Conservation (phyloP, 64 coral and sea anemone species). For the Stichodactyla helianthus region DNA sequence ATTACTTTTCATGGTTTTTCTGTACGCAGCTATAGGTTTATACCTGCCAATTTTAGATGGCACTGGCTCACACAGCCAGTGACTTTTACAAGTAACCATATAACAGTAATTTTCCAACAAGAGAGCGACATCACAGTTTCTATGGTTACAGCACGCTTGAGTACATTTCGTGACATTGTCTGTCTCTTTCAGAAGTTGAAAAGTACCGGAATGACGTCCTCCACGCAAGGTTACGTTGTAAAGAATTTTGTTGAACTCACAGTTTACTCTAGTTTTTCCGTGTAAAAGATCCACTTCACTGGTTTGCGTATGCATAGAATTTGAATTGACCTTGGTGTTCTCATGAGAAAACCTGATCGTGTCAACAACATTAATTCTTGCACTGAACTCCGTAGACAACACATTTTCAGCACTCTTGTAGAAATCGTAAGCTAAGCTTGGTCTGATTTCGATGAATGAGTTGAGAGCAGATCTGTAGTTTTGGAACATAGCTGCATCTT, state of each 20-base stretch:
- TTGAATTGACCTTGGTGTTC: neutral
- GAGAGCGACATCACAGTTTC: constrained; percentile 36
- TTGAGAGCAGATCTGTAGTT: neutral
- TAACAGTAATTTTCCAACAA: constrained; percentile 42
- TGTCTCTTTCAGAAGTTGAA: neutral
- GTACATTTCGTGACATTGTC: constrained; percentile 15
- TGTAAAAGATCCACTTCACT: neutral
- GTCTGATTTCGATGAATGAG: neutral
- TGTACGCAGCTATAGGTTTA: constrained; percentile 1
- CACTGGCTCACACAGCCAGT: constrained; percentile 34
- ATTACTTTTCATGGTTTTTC: neutral
- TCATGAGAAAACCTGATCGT: neutral
- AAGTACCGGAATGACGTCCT: constrained; percentile 35
- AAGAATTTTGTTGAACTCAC: constrained; percentile 11
- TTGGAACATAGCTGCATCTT: neutral
- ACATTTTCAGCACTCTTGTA: neutral
- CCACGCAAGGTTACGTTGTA: constrained; percentile 45
- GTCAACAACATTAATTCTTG: neutral
- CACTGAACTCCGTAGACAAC: neutral
- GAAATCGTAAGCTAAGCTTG: neutral
- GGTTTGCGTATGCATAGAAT: neutral
- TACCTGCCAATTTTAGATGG: neutral
- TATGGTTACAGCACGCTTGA: constrained; percentile 18
- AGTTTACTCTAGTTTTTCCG: neutral
- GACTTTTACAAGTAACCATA: constrained; percentile 33